Conservation (phyloP, 2,888 invertebrate species). For the Hyles lineata region DNA sequence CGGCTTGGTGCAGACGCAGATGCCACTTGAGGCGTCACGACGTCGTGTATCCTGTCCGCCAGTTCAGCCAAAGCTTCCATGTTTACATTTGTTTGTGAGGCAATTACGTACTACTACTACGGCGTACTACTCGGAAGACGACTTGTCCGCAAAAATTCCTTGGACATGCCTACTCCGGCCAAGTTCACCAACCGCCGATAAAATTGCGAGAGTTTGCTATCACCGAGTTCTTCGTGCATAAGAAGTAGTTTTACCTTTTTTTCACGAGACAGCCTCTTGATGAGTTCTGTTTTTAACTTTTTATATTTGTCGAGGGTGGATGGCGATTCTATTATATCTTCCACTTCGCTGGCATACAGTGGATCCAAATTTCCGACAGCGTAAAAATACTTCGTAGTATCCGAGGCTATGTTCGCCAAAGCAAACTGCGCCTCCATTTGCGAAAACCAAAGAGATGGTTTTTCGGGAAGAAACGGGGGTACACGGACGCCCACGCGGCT, state of each 20-base stretch:
- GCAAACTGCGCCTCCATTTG: no score
- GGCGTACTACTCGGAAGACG: conserved; percentile 36
- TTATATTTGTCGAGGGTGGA: conserved; percentile 34
- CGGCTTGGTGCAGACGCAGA: conserved; percentile 30
- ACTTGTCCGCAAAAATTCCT: conserved; percentile 35
- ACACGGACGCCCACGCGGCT: no score
- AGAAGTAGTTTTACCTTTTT: conserved; percentile 39
- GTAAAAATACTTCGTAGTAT: no score
- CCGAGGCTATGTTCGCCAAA: no score
- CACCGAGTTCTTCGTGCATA: conserved; percentile 40
- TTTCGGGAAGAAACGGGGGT: no score
- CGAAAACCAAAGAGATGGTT: no score
- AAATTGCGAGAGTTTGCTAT: conserved; percentile 41
- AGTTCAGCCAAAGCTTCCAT: conserved; percentile 29
- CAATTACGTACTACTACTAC: conserved; percentile 34
- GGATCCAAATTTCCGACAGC: no score
- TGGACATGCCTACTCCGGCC: conserved; percentile 36
- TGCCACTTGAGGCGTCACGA: not conserved
- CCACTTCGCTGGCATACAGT: conserved; percentile 3
- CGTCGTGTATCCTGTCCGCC: conserved; percentile 29
- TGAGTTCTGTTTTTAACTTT: conserved; percentile 32
- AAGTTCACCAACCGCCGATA: conserved; percentile 37
- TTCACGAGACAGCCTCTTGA: conserved; percentile 37
- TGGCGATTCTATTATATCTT: conserved; percentile 39
- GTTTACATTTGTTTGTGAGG: conserved; percentile 31